A percentile compares a stretch with the other conserved stretches of the same genome.
Evolutionary conservation across 2,888 invertebrate species (phyloP).

Genomic region (Lithophane semibrunnea): DNA sequence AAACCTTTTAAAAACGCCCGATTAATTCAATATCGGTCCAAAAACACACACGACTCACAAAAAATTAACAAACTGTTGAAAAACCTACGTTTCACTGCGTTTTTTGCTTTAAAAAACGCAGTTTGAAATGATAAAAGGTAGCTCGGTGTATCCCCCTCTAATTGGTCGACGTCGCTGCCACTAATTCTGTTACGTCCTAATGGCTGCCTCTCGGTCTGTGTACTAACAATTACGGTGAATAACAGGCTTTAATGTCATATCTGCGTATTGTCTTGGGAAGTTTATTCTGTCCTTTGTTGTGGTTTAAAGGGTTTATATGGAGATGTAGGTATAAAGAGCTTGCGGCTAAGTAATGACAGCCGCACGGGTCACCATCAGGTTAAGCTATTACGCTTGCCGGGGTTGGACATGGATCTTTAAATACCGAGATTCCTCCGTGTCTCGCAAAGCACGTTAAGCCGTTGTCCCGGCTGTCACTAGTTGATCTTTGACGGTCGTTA

Average conservation of each 20-base stretch:
- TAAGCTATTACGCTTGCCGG: too few relatives aligned
- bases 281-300: constrained; percentile 38
- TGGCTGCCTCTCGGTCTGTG: constrained; percentile 76
- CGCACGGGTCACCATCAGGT: too few relatives aligned
- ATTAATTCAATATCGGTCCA: constrained; percentile 34
- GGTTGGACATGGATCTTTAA: too few relatives aligned
- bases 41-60: constrained; percentile 3
- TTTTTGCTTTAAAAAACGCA: constrained; percentile 37
- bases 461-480: too few relatives aligned
- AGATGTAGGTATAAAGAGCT: background rate
- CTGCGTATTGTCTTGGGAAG: constrained; percentile 49
- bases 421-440: too few relatives aligned
- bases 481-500: too few relatives aligned
- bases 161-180: constrained; percentile 69
- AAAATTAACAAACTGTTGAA: background rate
- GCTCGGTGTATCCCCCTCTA: constrained; percentile 54
- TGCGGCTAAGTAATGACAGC: too few relatives aligned
- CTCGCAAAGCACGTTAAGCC: too few relatives aligned
- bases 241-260: constrained; percentile 59
- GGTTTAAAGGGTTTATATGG: background rate
- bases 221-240: constrained; percentile 73
- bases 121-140: constrained; percentile 50
- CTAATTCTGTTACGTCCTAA: constrained; percentile 80
- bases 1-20: constrained; percentile 21
- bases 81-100: constrained; percentile 16